phyloP scores from a whole-genome alignment of 1,140 invertebrate species.

The Stegodyphus dumicola region DNA sequence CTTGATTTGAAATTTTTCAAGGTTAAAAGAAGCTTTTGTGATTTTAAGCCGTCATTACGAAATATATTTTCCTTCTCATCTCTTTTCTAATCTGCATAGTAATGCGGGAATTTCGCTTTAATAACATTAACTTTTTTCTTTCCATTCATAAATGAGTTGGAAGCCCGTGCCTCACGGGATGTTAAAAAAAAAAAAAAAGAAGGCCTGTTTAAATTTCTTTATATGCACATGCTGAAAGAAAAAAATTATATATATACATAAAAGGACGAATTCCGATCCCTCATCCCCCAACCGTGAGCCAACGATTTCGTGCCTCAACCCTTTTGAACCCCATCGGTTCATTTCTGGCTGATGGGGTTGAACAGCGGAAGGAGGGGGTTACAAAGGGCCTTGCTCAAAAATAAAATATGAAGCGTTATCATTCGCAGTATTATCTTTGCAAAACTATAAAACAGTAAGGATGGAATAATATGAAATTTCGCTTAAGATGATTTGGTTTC shows the following conservation, averaged over 20 bases:
- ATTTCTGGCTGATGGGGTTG: slow-evolving; percentile 51
- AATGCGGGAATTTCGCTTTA: slow-evolving; percentile 27
- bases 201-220: slow-evolving; percentile 9
- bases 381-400: too few species aligned
- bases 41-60: slow-evolving; percentile 3
- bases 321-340: slow-evolving; percentile 44
- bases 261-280: background rate
- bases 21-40: too few species aligned
- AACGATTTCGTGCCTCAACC: slow-evolving; percentile 50
- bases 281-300: background rate
- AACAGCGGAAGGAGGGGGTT: background rate
- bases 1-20: too few species aligned
- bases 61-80: background rate
- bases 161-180: background rate
- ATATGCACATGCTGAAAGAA: background rate
- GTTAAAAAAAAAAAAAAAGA: slow-evolving; percentile 7
- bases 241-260: background rate
- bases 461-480: too few species aligned
- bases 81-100: slow-evolving; percentile 39
- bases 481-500: too few species aligned
- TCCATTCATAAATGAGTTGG: slow-evolving; percentile 33
- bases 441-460: background rate
- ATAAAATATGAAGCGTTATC: too few species aligned
- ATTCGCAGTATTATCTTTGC: too few species aligned
- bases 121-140: slow-evolving; percentile 32